These are phyloP conservation scores for Umimayanthus kanabou DNA, from an alignment of 92 coral and sea anemone genomes.

Conservation along the genomic window DNA sequence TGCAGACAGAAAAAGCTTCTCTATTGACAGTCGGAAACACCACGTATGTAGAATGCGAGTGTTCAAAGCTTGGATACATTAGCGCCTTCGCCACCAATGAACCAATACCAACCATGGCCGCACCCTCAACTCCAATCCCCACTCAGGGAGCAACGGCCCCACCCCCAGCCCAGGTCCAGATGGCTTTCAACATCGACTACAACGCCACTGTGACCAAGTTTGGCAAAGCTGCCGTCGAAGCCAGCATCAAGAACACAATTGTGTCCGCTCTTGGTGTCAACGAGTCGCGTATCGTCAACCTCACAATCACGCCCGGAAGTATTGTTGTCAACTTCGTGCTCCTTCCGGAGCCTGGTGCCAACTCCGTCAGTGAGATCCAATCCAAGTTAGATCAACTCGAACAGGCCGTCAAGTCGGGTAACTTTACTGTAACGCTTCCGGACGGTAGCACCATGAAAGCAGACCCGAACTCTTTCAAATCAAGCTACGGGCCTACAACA, in stretches of 20 bases:
- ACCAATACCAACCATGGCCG: constrained; percentile 30
- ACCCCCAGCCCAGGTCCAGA: background rate
- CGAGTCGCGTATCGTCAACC: constrained; percentile 50
- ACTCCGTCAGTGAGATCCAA: constrained; percentile 29
- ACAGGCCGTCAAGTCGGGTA: constrained; percentile 45
- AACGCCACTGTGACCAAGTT: constrained; percentile 7
- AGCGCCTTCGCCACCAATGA: constrained; percentile 55
- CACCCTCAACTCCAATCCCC: constrained; percentile 24
- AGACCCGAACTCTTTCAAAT: constrained; percentile 58
- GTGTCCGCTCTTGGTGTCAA: constrained; percentile 33
- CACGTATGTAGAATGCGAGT: constrained; percentile 63
- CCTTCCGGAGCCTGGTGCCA: constrained; percentile 42
- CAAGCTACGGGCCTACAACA: background rate
- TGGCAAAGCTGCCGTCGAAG: constrained; percentile 34
- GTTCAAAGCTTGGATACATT: constrained; percentile 56
- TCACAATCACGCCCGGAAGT: constrained; percentile 59
- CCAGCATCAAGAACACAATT: constrained; percentile 14
- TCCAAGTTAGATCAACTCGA: constrained; percentile 32
- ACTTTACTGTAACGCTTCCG: constrained; percentile 54
- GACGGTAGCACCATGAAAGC: constrained; percentile 53
- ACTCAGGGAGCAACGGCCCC: constrained; percentile 2
- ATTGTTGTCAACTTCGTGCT: constrained; percentile 57
- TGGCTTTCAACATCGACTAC: constrained; percentile 41
- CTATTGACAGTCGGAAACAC: constrained; percentile 41
- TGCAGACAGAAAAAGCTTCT: constrained; percentile 33